Evolutionary conservation across 2,888 invertebrate species (phyloP).

Genomic region (Drosophila anomalata): DNA sequence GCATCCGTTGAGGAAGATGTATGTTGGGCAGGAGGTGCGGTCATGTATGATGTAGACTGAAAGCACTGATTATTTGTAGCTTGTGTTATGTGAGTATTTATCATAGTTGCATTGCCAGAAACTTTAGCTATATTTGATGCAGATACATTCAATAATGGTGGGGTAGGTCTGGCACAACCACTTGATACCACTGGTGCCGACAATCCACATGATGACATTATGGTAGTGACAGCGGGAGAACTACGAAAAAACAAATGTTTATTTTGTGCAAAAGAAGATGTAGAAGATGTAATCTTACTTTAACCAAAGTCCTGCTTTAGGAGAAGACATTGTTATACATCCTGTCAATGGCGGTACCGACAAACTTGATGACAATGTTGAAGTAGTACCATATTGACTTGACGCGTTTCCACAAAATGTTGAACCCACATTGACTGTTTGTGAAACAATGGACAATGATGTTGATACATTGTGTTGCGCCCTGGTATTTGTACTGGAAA

Average conservation of each 20-base stretch:
- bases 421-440: conserved; percentile 43
- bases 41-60: conserved; percentile 87
- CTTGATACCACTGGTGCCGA: conserved; percentile 84
- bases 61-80: conserved; percentile 74
- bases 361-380: conserved; percentile 50
- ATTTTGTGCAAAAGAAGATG: neutral
- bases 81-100: conserved; percentile 14
- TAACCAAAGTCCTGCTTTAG: conserved; percentile 81
- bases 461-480: conserved; percentile 34
- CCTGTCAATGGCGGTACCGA: conserved; percentile 40
- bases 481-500: conserved; percentile 44
- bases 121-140: conserved; percentile 42
- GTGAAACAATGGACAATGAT: conserved; percentile 35
- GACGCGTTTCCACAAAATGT: conserved; percentile 46
- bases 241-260: conserved; percentile 28
- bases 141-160: conserved; percentile 82
- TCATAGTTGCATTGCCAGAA: conserved; percentile 83
- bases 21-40: conserved; percentile 87
- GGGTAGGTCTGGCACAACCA: conserved; percentile 85
- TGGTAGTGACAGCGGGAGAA: conserved; percentile 52
- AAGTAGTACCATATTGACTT: conserved; percentile 37
- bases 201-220: conserved; percentile 67
- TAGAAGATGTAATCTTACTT: conserved; percentile 58
- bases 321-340: conserved; percentile 66
- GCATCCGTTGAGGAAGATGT: conserved; percentile 46